These are phyloP conservation scores for Drosophila borealis DNA, from an alignment of 2,888 invertebrate genomes.

Conservation along the genomic window DNA sequence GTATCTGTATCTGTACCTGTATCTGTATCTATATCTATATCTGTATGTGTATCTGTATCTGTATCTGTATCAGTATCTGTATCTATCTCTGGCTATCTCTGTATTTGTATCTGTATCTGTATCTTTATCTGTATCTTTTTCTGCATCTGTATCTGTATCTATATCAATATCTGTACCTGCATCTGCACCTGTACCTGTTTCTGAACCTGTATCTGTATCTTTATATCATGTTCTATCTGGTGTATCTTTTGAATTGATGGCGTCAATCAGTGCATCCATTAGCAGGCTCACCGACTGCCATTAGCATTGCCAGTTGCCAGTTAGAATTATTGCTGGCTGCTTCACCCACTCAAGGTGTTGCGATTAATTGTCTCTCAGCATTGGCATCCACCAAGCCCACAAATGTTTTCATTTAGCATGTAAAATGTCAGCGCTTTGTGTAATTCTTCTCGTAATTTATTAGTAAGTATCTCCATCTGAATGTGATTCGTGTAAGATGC, in stretches of 20 bases:
- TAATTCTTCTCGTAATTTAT: slow-evolving; percentile 57
- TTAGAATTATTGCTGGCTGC: slow-evolving; percentile 32
- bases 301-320: slow-evolving; percentile 21
- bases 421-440: slow-evolving; percentile 73
- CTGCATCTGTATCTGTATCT: neutral
- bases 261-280: slow-evolving; percentile 62
- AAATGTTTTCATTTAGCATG: slow-evolving; percentile 73
- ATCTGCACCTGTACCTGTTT: neutral
- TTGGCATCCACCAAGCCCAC: slow-evolving; percentile 66
- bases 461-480: slow-evolving; percentile 35
- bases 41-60: neutral
- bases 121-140: neutral
- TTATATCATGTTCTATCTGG: neutral
- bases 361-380: slow-evolving; percentile 61
- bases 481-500: slow-evolving; percentile 26
- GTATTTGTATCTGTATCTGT: slow-evolving; percentile 18
- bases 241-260: slow-evolving; percentile 50
- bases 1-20: slow-evolving; percentile 4
- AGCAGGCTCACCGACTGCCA: slow-evolving; percentile 32
- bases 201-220: neutral
- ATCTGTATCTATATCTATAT: neutral
- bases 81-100: neutral
- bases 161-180: no score
- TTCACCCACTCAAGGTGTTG: slow-evolving; percentile 66
- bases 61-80: neutral